A percentile compares a stretch with the other conserved stretches of the same genome.
phyloP scores from a whole-genome alignment of 2,797 vertebrate species.

The Chloroceryle inda region DNA sequence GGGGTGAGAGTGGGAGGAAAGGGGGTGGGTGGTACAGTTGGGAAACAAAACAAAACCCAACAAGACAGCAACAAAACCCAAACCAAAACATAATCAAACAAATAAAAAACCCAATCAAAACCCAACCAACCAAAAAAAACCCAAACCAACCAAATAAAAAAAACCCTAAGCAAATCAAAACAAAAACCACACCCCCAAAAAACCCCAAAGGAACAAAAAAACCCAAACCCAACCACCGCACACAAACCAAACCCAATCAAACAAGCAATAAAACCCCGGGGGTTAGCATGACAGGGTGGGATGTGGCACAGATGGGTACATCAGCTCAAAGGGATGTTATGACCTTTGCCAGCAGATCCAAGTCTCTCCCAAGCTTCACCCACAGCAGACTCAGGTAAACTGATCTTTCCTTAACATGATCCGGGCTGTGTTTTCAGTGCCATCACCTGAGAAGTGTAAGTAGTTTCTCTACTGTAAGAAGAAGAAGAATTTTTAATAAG shows the following conservation, averaged over 20 bases:
- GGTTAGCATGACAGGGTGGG: not conserved
- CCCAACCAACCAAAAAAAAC: no score
- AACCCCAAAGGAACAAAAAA: no score
- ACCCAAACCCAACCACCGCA: not conserved
- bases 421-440: not conserved
- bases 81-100: no score
- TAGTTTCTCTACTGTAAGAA: not conserved
- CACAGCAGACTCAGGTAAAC: not conserved
- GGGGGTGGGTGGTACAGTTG: no score
- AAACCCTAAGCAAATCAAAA: no score
- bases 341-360: not conserved
- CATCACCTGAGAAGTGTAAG: not conserved
- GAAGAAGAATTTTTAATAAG: not conserved
- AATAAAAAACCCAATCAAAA: no score
- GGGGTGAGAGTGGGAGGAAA: no score
- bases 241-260: no score
- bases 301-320: not conserved
- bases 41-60: no score
- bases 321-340: rapidly evolving
- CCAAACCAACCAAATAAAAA: no score
- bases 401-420: not conserved
- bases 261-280: not conserved
- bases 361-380: not conserved
- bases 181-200: no score
- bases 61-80: no score